Evolutionary conservation across 1,140 invertebrate genomes (phyloP), one percentile per base, ranked within the genome.

Genomic region (Drosophila hydei): DNA sequence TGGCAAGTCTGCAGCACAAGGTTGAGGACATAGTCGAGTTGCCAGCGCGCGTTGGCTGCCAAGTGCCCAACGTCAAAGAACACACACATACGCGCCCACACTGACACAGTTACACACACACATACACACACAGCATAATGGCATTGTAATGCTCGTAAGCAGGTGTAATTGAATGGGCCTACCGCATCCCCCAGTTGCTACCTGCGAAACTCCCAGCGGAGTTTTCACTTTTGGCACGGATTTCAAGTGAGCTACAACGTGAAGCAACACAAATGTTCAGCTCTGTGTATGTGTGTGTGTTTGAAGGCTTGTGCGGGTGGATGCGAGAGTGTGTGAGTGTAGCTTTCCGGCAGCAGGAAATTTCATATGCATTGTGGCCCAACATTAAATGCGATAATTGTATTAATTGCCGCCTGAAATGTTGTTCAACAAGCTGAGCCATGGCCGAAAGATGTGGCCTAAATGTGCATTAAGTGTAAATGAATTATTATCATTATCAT

Each of bases 101-200:
- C 42, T 56, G 54, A 72, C 52, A 59, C 60, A 65, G n/a, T 54
- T 9, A 48, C 38, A 52, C 30, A 59, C 62, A 59, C 48, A 23
- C 38, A 55, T 12, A 43, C 36, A 56, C 38, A 59, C 59, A 59
- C 40, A 23, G 25, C 47, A 33, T 71, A 71, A 72, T 72, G 68
- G 68, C 36, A 43, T 65, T 72, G 69, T 76, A 72, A 76, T 67
- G 73, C 74, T 77, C 60, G 77, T 74, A 85, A 85, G 81, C 80
- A 85, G 81, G 80, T 85, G 80, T 85, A 85, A 85, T 85, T 85
- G 81, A 85, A 85, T 85, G 81, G 77, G 54, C 64, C 61, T 56
- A 59, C 62, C 54, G 14, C 51, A 27, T 11, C 63, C 40, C 12
- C 12, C 14, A 7, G 11, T 40, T 1, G 59, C 25, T 30, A n/a